phyloP scores from a whole-genome alignment of 2,888 invertebrate species.

The Andrena hattorfiana region DNA sequence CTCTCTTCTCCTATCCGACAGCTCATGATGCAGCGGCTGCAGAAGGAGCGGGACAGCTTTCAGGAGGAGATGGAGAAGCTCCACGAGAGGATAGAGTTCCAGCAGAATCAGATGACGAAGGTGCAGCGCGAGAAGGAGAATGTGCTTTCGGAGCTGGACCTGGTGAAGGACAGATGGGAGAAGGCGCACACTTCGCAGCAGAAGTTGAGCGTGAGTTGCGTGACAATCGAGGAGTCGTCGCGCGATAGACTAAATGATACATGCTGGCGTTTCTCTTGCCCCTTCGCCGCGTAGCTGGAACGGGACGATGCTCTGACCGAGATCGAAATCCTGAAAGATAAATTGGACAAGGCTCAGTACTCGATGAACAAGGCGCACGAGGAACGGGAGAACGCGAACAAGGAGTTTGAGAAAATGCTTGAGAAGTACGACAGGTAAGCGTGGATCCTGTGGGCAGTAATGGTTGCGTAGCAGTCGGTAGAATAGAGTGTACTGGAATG shows the following conservation, averaged over 20 bases:
- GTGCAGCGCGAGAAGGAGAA: constrained; percentile 94
- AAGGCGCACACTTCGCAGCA: constrained; percentile 94
- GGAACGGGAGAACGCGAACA: constrained; percentile 94
- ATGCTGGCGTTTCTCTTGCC: not conserved
- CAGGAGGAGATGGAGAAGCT: constrained; percentile 93
- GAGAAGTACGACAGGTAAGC: constrained; percentile 95
- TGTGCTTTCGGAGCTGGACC: constrained; percentile 93
- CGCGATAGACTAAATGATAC: not conserved
- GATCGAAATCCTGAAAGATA: constrained; percentile 94
- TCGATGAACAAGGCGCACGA: constrained; percentile 93
- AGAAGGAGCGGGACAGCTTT: constrained; percentile 95
- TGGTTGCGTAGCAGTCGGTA: not conserved
- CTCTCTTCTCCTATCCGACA: constrained; percentile 75
- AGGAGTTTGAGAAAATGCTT: constrained; percentile 96
- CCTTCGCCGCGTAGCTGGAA: constrained; percentile 88
- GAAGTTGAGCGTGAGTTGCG: constrained; percentile 89
- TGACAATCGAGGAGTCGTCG: not conserved
- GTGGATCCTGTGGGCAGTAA: not conserved
- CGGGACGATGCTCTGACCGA: constrained; percentile 94
- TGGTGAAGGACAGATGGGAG: constrained; percentile 95
- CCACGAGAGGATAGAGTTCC: constrained; percentile 93
- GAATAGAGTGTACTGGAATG: no score
- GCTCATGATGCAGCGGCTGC: constrained; percentile 91
- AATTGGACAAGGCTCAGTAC: constrained; percentile 94
- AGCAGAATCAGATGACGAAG: constrained; percentile 92